Evolutionary conservation across 92 coral and sea anemone species (phyloP).

Genomic region (Parazoanthus darwini): DNA sequence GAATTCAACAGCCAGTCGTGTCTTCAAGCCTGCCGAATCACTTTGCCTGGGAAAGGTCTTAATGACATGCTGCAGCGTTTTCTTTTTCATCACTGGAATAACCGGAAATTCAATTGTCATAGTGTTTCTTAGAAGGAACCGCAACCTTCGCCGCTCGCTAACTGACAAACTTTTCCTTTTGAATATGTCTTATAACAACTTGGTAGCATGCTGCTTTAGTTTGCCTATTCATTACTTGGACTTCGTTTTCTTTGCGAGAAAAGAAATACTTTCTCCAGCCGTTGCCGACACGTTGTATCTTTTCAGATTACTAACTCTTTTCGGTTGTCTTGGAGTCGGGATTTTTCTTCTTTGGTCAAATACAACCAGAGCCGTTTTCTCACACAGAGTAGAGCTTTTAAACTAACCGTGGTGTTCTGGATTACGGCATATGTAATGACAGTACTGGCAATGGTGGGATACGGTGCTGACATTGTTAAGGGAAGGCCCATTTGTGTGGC

Average conservation of each 20-base stretch:
- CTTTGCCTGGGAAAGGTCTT: slow-evolving; percentile 10
- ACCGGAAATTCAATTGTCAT: slow-evolving; percentile 43
- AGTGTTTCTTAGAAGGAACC: slow-evolving; percentile 31
- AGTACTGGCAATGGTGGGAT: slow-evolving; percentile 23
- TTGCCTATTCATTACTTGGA: slow-evolving; percentile 53
- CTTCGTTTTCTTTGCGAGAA: slow-evolving; percentile 36
- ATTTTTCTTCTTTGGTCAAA: slow-evolving; percentile 45
- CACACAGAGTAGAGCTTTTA: slow-evolving; percentile 18
- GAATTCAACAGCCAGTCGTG: no score
- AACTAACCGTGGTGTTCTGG: background rate
- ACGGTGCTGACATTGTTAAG: background rate
- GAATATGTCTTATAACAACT: slow-evolving; percentile 37
- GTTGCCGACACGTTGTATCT: background rate
- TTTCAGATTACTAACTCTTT: no score
- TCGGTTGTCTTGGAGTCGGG: slow-evolving; percentile 37
- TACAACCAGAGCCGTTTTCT: slow-evolving; percentile 45
- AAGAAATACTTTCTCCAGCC: slow-evolving; percentile 9
- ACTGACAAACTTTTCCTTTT: slow-evolving; percentile 41
- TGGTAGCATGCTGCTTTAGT: slow-evolving; percentile 49
- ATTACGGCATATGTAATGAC: slow-evolving; percentile 13
- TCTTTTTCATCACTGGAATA: slow-evolving; percentile 32
- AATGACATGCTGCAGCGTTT: background rate
- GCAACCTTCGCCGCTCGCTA: slow-evolving; percentile 31
- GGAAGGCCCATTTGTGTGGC: slow-evolving; percentile 16
- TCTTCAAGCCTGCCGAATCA: background rate